Evolutionary conservation across 2,113 vertebrate species (phyloP), one percentile per base, ranked within the genome.

Genomic region (Grus americana): DNA sequence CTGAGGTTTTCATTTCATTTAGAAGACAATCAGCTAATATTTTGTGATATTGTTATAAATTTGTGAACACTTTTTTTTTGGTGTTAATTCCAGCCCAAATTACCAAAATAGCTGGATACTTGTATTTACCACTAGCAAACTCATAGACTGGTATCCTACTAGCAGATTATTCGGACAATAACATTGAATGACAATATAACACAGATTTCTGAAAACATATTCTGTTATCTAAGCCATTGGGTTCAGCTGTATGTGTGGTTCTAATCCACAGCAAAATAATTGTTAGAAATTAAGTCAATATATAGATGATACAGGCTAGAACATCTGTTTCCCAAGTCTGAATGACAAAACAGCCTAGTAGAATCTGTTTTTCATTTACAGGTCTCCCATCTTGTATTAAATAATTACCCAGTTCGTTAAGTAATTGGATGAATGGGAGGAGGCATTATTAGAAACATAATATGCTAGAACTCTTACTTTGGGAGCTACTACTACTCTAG

Each of bases 51-150:
- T 42, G 3, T 0, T 72, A 8, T 27, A 71, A 54, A 63, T 42
- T 46, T 55, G 4, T 83, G 22, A 89, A 27, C 2, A n/a, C 0
- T 2, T 70, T 55, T 38, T 65, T 46, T 0, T 34, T 1, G 1
- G 36, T 67, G 4, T 38, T 55, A 40, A 38, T 85, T 79, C 10
- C 13, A 90, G 7, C 7, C 3, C 12, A 72, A 8, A 21, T 72
- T 67, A 34, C 12, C 16, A 68, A 55, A 71, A 58, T 40, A 10
- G 8, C 52, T 57, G 27, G 11, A 65, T 57, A 46, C 9, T 82
- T 67, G 1, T 47, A 81, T 78, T 26, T 92, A 5, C 5, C 12
- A 54, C 38, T 27, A 58, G 6, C 2, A 91, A 59, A 72, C 7
- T 72, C 21, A 49, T 27, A 66, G 34, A 36, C 7, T 74, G 6